Evolutionary conservation across 2,888 invertebrate species (phyloP), one percentile per base, ranked within the genome.

Genomic region (Ennomos erosarius): DNA sequence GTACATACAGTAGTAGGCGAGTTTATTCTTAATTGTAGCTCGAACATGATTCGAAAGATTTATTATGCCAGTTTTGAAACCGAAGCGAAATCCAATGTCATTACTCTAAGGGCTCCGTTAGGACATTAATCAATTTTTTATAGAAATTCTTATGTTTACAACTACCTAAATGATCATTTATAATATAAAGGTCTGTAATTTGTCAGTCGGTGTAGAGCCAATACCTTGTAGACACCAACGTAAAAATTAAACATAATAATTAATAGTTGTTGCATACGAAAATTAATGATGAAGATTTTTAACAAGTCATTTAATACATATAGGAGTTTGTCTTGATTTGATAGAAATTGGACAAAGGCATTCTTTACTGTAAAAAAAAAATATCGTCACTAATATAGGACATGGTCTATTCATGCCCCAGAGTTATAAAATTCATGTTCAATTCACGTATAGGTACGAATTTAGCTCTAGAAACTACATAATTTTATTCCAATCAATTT

Each of bases 51-150:
- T 62, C 55, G 56, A 65, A 79, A 83, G 85, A 87, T 87, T 87
- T 82, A 87, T 87, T 77, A 81, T 68, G 65, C 60, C 60, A 67
- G 75, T 82, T 80, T 79, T 77, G 78, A 80, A 85, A 82, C 72
- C 73, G 70, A 81, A 81, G 75, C 69, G 71, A 75, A 78, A 79
- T 76, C 70, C 80, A 71, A 79, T 78, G 78, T 84, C 82, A 88
- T 88, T 87, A 86, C 71, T 85, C 66, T 73, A 80, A 81, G 78
- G 80, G 81, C 76, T 75, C 72, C 70, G 73, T 67, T 64, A 68
- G 50, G 58, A 59, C 79, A 85, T 88, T 84, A 84, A 85, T 89
- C 86, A 85, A 76, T 59, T 60, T 77, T 78, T 72, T 71, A 68
- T 66, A 68, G 56, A 71, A 72, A 75, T 75, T 77, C 75, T 75